phyloP scores from a whole-genome alignment of 2,113 vertebrate species.

The Alligator mississippiensis region DNA sequence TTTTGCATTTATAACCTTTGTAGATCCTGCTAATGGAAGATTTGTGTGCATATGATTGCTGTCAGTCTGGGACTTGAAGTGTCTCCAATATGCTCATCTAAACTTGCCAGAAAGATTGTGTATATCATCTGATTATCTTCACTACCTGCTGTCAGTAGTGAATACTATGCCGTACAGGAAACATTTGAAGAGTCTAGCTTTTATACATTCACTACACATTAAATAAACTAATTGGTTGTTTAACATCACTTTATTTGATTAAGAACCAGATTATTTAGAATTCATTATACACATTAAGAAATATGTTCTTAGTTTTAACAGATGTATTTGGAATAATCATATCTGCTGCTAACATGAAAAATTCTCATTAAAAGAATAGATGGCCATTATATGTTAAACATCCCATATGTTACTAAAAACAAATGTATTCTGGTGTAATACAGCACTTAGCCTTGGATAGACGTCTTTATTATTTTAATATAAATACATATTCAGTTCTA shows the following conservation, averaged over 20 bases:
- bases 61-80: neutral
- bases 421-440: neutral
- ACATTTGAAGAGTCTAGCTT: neutral
- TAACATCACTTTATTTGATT: slow-evolving; percentile 30
- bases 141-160: neutral
- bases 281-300: slow-evolving; percentile 10
- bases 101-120: neutral
- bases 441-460: neutral
- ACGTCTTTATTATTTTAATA: neutral
- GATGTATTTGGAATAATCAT: neutral
- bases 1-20: neutral
- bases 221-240: neutral
- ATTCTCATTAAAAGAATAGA: neutral
- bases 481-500: neutral
- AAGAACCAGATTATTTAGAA: slow-evolving; percentile 9
- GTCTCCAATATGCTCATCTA: neutral
- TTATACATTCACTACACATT: neutral
- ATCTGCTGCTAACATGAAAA: neutral
- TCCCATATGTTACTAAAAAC: neutral
- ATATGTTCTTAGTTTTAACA: slow-evolving; percentile 23
- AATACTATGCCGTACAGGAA: neutral
- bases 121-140: neutral
- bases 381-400: neutral
- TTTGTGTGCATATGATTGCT: neutral
- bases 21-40: neutral